Base-by-base conservation (phyloP, 2,113 vertebrate genomes). In the Lasiurus cinereus region DNA sequence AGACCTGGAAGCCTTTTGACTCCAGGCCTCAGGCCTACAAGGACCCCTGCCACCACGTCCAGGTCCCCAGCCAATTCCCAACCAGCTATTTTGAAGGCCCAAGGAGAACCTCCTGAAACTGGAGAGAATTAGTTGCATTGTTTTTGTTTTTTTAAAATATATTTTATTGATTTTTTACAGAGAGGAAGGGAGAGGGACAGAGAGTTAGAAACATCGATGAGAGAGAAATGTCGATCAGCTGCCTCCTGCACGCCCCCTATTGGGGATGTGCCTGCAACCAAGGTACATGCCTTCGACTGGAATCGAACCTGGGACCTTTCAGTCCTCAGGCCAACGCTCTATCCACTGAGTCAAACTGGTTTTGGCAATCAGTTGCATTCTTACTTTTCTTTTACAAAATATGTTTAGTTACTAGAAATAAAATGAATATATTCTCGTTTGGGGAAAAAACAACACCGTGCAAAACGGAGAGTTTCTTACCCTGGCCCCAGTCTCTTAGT, bases 331-430 rank as follows among this genome's bases (percentile, higher is more conserved):
- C 39, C 39, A 39, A 39, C 5, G 39, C 39, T 39, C 39, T 39
- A 39, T 39, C 39, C 39, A 39, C 39, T 39, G 39, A 39, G 39
- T 39, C 39, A 39, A 39, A 39, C 39, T 39, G 39, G 39, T 39
- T 39, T 39, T 39, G 39, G 39, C 39, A 83, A 76, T 76, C 33
- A 7, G 16, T 27, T 70, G 67, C 56, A 31, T 48, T 88, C 67
- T 83, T 69, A 9, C 29, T 76, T 88, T 95, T 59, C 24, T 94
- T 88, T 83, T 64, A 78, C 2, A 87, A 85, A 93, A 22, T 24
- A 29, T 46, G 2, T 88, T 79, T 66, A 66, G n/a, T 88, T 52
- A 92, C 6, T 33, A 80, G 48, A 82, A 90, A 88, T 56, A 83
- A 90, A 87, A 83, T 67, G 24, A 69, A 70, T 78, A 84, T 8